phyloP scores from a whole-genome alignment of 2,113 vertebrate genomes.

The Tauraco erythrolophus region DNA sequence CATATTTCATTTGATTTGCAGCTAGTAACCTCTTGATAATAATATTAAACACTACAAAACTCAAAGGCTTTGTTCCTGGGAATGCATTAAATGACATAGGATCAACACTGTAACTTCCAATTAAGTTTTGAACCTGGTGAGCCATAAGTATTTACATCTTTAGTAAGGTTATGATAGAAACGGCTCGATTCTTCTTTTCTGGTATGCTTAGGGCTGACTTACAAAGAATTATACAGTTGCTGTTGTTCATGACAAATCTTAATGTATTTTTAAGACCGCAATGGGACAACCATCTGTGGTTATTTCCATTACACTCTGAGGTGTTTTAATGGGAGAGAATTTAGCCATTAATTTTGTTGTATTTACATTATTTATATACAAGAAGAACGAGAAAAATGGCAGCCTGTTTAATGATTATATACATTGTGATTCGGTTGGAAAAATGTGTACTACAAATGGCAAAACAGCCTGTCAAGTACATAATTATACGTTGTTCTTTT shows the following conservation, averaged over 20 bases:
- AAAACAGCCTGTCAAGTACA: slow-evolving; percentile 29
- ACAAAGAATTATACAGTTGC: neutral
- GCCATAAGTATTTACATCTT: slow-evolving; percentile 14
- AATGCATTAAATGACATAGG: neutral
- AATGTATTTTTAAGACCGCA: neutral
- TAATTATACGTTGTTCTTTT: neutral
- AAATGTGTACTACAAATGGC: slow-evolving; percentile 51
- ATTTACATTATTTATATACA: slow-evolving; percentile 58
- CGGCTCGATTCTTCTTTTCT: neutral
- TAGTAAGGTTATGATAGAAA: neutral
- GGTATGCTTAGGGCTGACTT: neutral
- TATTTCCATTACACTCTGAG: slow-evolving; percentile 6
- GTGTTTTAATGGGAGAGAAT: slow-evolving; percentile 17
- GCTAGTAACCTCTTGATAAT: slow-evolving; percentile 16
- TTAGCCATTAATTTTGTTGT: slow-evolving; percentile 23
- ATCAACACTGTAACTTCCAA: neutral
- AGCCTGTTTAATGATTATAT: slow-evolving; percentile 53
- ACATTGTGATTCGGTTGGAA: slow-evolving; percentile 31
- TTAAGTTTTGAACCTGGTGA: neutral
- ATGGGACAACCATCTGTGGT: neutral
- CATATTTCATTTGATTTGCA: slow-evolving; percentile 42
- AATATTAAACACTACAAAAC: slow-evolving; percentile 41
- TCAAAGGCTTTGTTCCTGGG: neutral
- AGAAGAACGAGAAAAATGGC: slow-evolving; percentile 27
- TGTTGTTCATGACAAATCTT: neutral